These are phyloP conservation scores for Falcunculus frontatus DNA, from an alignment of 2,113 vertebrate species.

Conservation along the genomic window DNA sequence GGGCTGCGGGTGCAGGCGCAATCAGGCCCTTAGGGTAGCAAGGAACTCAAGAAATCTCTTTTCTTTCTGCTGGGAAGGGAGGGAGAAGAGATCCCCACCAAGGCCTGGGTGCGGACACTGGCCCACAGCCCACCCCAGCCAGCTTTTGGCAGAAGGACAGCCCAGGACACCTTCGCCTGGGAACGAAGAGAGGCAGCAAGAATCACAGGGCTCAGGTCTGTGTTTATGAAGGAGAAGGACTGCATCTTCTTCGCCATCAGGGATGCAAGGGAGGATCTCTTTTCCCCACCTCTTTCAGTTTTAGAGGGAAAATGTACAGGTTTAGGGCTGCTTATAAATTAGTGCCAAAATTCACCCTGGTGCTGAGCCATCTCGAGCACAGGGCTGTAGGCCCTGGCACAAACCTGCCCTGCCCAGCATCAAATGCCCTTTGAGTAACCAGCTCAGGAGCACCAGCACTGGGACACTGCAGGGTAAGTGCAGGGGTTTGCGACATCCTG, in stretches of 20 bases:
- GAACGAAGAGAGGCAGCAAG: not conserved
- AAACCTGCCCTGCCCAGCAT: not conserved
- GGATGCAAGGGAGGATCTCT: not conserved
- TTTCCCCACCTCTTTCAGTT: not conserved
- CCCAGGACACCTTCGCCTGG: not conserved
- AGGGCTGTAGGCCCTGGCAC: not conserved
- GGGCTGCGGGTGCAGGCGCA: accelerated
- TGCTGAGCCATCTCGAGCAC: not conserved
- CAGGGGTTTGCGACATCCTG: not conserved
- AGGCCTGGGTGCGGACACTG: accelerated
- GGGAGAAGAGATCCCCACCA: not conserved
- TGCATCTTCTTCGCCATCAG: accelerated
- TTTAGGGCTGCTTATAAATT: not conserved
- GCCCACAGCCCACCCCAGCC: not conserved
- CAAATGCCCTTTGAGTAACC: not conserved
- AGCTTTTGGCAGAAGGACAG: not conserved
- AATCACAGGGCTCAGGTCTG: not conserved
- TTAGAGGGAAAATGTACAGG: not conserved
- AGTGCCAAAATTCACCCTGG: not conserved
- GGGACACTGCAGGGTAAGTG: not conserved
- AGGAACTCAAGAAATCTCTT: not conserved
- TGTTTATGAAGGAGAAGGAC: not conserved
- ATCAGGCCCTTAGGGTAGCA: accelerated
- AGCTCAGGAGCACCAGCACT: not conserved
- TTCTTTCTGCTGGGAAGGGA: not conserved